phyloP scores from a whole-genome alignment of 64 coral and sea anemone genomes.

The Catalaphyllia jardinei region DNA sequence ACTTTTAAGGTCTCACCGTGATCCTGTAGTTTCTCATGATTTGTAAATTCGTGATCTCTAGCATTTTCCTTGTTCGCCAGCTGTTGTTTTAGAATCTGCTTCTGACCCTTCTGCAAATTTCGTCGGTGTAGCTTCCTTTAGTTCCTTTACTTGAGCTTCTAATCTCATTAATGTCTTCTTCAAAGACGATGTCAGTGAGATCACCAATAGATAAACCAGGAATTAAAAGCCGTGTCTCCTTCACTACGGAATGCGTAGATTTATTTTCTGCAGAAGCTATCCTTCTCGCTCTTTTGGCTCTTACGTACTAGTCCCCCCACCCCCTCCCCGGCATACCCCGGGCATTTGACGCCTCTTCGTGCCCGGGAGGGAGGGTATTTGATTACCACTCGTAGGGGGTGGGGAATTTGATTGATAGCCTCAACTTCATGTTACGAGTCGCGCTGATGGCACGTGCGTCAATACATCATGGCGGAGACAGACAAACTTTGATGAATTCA shows the following conservation, averaged over 20 bases:
- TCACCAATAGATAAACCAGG: constrained; percentile 82
- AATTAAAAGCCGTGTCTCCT: constrained; percentile 63
- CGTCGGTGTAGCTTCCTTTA: constrained; percentile 64
- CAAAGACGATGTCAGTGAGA: constrained; percentile 69
- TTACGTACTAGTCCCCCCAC: no score
- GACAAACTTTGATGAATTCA: no score
- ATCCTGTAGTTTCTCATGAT: constrained; percentile 62
- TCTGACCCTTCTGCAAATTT: constrained; percentile 80
- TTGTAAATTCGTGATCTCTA: constrained; percentile 29
- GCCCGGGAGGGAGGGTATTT: no score
- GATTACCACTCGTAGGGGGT: no score
- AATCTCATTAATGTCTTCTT: constrained; percentile 62
- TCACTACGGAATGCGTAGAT: constrained; percentile 42
- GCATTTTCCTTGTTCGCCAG: constrained; percentile 69
- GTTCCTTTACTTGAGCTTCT: constrained; percentile 61
- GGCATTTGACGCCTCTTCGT: no score
- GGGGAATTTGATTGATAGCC: no score
- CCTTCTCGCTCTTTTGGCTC: constrained; percentile 35
- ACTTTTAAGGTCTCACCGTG: constrained; percentile 83
- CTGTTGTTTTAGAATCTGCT: constrained; percentile 75
- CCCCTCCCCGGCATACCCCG: no score
- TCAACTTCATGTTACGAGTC: no score
- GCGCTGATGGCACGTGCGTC: no score
- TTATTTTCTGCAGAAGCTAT: constrained; percentile 54
- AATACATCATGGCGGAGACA: no score